These are phyloP conservation scores for Athalia cordata DNA, from an alignment of 2,888 invertebrate species.

Conservation along the genomic window DNA sequence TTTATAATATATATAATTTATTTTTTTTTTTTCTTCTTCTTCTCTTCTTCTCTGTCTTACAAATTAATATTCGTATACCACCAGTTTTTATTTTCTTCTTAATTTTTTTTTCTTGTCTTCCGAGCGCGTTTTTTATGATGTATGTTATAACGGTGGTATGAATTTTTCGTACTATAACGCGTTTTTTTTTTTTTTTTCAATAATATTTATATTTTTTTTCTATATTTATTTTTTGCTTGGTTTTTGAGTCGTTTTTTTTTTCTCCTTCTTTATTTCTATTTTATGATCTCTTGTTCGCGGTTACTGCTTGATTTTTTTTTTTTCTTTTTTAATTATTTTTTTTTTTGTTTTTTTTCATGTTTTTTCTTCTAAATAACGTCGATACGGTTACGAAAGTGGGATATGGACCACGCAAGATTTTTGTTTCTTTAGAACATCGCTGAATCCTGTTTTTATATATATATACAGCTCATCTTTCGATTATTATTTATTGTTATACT, in stretches of 20 bases:
- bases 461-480: not conserved
- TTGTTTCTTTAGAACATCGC: not conserved
- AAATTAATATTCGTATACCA: too few species aligned
- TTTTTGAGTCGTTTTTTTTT: not conserved
- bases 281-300: slow-evolving; percentile 16
- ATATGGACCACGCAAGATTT: too few species aligned
- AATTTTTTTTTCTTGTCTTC: too few species aligned
- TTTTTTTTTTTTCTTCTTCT: too few species aligned
- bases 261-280: not conserved
- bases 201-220: not conserved
- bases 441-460: not conserved
- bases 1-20: too few species aligned
- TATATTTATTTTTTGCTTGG: not conserved
- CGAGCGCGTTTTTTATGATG: too few species aligned
- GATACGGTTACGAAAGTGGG: too few species aligned
- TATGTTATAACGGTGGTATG: too few species aligned
- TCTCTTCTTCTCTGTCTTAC: too few species aligned
- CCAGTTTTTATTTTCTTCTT: too few species aligned
- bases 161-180: too few species aligned
- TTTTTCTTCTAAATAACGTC: not conserved
- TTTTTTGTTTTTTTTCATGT: slow-evolving; percentile 35
- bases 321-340: not conserved
- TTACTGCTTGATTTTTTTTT: slow-evolving; percentile 15
- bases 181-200: too few species aligned
- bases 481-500: not conserved